Evolutionary conservation across 2,113 vertebrate genomes (phyloP).

Genomic region (Scalopus aquaticus): DNA sequence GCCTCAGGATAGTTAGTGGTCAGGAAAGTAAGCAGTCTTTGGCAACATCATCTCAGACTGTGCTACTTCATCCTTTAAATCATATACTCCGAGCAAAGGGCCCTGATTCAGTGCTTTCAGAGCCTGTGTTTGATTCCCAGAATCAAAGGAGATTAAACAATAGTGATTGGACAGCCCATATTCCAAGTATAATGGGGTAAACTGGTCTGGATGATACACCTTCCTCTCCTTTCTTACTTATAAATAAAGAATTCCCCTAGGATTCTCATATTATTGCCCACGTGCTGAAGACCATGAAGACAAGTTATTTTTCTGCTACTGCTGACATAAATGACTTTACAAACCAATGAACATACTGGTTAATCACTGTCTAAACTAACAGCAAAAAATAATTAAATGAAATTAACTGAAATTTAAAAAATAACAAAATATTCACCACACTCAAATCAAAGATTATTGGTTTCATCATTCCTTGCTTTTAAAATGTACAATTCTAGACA

Average conservation of each 20-base stretch:
- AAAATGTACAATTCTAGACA: background rate
- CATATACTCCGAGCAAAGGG: background rate
- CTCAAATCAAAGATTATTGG: background rate
- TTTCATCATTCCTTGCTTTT: slow-evolving; percentile 1
- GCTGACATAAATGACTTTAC: background rate
- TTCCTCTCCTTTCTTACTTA: background rate
- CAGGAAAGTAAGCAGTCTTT: background rate
- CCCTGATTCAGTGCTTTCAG: background rate
- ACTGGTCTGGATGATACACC: background rate
- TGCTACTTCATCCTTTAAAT: background rate
- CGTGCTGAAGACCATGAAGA: background rate
- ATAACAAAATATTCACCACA: slow-evolving; percentile 22
- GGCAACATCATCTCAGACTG: background rate
- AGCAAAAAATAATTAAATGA: background rate
- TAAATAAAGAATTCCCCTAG: slow-evolving; percentile 10
- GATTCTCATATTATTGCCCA: background rate
- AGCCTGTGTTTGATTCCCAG: background rate
- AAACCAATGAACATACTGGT: background rate
- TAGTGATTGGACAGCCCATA: background rate
- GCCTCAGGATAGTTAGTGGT: background rate
- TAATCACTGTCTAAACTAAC: slow-evolving; percentile 14
- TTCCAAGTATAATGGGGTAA: background rate
- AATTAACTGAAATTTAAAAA: background rate
- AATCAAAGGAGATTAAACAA: background rate
- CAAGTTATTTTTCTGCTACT: background rate